These are phyloP conservation scores for Agrochola lychnidis DNA, from an alignment of 2,888 invertebrate species.

Conservation along the genomic window DNA sequence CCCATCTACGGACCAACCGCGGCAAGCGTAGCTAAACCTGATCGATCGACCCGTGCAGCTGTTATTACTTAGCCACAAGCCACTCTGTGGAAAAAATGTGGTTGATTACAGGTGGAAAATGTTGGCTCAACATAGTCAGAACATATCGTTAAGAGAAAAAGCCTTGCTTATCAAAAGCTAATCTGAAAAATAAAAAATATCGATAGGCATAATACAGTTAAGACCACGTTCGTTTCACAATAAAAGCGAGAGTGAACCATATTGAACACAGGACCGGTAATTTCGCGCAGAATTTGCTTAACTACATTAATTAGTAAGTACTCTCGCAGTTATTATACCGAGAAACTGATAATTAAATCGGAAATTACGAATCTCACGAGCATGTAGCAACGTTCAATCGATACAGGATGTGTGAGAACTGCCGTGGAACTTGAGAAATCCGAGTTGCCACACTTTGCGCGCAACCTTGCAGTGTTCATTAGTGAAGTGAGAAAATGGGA, in stretches of 20 bases:
- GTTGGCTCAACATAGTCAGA: neutral
- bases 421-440: slow-evolving; percentile 67
- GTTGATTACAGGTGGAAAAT: neutral
- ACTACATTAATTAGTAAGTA: slow-evolving; percentile 54
- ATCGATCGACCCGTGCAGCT: too few relatives aligned
- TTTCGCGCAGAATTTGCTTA: slow-evolving; percentile 52
- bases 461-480: slow-evolving; percentile 64
- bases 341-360: slow-evolving; percentile 66
- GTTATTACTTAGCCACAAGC: too few relatives aligned
- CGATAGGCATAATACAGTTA: neutral
- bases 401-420: slow-evolving; percentile 72
- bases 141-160: neutral
- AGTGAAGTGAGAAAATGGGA: slow-evolving; percentile 63
- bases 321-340: slow-evolving; percentile 42
- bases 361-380: slow-evolving; percentile 66
- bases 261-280: slow-evolving; percentile 38
- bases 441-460: slow-evolving; percentile 61
- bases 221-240: slow-evolving; percentile 7
- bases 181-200: too few relatives aligned
- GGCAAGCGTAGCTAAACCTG: too few relatives aligned
- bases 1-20: too few relatives aligned
- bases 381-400: slow-evolving; percentile 65
- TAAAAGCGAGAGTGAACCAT: slow-evolving; percentile 44
- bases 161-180: neutral
- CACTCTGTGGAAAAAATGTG: too few relatives aligned